Evolutionary conservation across 2,797 vertebrate genomes (phyloP).

Genomic region (Rhynchonycteris naso): DNA sequence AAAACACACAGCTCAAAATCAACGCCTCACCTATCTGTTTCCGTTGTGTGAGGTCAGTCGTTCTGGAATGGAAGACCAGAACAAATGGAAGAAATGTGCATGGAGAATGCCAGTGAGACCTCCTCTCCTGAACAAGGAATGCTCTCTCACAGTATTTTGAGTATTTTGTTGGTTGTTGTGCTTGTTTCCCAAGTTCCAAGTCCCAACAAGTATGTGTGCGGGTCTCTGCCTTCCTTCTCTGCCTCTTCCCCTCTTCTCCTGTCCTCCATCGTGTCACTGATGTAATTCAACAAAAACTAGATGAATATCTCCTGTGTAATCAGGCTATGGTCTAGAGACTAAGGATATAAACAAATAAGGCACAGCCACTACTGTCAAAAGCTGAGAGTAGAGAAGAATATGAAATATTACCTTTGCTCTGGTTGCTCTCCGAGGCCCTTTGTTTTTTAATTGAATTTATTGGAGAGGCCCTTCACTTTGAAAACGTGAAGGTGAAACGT

Average conservation of each 20-base stretch:
- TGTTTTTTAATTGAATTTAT: neutral
- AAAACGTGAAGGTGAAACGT: neutral
- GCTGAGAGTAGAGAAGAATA: neutral
- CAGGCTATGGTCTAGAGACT: neutral
- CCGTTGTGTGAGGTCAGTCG: neutral
- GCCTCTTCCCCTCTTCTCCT: neutral
- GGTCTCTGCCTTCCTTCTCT: neutral
- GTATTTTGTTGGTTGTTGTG: neutral
- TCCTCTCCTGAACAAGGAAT: no score
- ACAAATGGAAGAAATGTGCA: neutral
- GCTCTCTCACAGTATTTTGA: neutral
- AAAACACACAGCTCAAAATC: neutral
- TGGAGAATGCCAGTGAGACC: neutral
- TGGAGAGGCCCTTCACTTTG: neutral
- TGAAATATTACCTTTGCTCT: neutral
- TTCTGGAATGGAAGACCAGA: constrained; percentile 15
- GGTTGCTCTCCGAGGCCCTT: neutral
- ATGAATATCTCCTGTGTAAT: neutral
- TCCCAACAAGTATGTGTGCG: neutral
- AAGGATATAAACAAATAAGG: neutral
- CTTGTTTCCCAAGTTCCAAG: neutral
- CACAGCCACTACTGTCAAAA: neutral
- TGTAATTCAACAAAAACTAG: neutral
- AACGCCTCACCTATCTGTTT: neutral
- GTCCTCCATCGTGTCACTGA: neutral